These are phyloP conservation scores for Lamprotornis superbus DNA, from an alignment of 2,113 vertebrate species.

Conservation along the genomic window DNA sequence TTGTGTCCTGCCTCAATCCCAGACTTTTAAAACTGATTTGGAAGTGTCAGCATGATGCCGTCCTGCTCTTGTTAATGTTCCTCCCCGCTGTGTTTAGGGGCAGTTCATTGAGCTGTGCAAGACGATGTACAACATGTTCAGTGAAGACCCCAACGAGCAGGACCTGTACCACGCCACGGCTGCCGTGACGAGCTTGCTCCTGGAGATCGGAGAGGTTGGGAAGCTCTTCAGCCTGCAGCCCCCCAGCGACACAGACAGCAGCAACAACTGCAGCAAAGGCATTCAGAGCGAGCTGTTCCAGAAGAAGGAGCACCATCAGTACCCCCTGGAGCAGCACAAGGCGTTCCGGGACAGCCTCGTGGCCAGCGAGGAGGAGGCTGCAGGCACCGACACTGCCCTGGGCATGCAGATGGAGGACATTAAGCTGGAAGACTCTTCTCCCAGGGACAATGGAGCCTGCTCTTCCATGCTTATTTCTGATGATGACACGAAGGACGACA, in stretches of 20 bases:
- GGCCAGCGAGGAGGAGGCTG: conserved; percentile 34
- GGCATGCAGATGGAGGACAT: conserved; percentile 90
- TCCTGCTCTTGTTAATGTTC: not conserved
- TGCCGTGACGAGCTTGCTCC: conserved; percentile 92
- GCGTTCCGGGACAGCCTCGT: conserved; percentile 21
- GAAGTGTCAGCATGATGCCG: not conserved
- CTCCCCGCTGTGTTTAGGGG: conserved; percentile 69
- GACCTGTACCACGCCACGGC: conserved; percentile 96
- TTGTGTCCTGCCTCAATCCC: not conserved
- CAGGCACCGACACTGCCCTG: conserved; percentile 30
- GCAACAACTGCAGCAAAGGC: not conserved
- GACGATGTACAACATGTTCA: conserved; percentile 98
- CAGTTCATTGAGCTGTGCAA: conserved; percentile 98
- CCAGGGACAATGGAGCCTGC: conserved; percentile 85
- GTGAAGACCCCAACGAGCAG: conserved; percentile 90
- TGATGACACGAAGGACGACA: conserved; percentile 95
- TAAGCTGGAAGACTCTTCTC: conserved; percentile 91
- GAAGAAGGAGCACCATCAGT: conserved; percentile 69
- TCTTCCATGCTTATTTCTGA: conserved; percentile 95
- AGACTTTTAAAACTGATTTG: not conserved
- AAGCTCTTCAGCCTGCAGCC: conserved; percentile 82
- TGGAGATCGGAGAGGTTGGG: conserved; percentile 97
- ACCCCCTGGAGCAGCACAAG: conserved; percentile 37
- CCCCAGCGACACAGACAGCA: conserved; percentile 8
- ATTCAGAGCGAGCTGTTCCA: conserved; percentile 23